A percentile compares a stretch with the other conserved stretches of the same genome.
These are phyloP conservation scores for Indicator indicator DNA, from an alignment of 2,113 vertebrate genomes.

Conservation along the genomic window DNA sequence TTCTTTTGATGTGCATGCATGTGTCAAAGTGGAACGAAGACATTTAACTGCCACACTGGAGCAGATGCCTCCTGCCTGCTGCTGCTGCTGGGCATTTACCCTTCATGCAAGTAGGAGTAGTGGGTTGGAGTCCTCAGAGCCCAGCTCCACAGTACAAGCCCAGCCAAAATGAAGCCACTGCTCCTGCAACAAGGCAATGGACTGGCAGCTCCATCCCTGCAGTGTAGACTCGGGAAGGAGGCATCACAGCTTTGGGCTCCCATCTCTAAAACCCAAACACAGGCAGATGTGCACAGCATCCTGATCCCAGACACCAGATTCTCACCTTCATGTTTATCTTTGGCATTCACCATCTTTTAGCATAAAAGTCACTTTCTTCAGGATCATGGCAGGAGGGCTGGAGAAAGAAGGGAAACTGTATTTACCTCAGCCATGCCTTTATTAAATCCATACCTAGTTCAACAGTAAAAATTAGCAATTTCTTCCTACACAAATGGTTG, in stretches of 20 bases:
- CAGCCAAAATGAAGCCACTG: not conserved
- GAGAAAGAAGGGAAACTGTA: not conserved
- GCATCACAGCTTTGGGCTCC: rapidly evolving
- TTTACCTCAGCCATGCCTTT: not conserved
- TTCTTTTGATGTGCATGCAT: not conserved
- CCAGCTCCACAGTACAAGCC: not conserved
- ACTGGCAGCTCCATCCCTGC: not conserved
- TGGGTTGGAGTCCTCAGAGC: not conserved
- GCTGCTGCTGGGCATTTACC: not conserved
- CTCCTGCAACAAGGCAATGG: not conserved
- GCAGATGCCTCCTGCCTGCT: not conserved
- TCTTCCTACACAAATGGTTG: not conserved
- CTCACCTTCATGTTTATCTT: not conserved
- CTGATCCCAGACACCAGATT: not conserved
- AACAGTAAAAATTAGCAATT: not conserved
- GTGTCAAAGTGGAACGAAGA: not conserved
- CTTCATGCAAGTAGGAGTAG: rapidly evolving
- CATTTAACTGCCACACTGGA: not conserved
- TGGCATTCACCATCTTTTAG: not conserved
- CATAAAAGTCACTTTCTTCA: not conserved
- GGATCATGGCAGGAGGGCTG: not conserved
- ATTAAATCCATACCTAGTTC: not conserved
- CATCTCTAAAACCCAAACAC: not conserved
- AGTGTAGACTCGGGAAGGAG: rapidly evolving
- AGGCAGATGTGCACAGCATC: not conserved